Evolutionary conservation across 2,888 invertebrate species (phyloP).

Genomic region (Erannis defoliaria): DNA sequence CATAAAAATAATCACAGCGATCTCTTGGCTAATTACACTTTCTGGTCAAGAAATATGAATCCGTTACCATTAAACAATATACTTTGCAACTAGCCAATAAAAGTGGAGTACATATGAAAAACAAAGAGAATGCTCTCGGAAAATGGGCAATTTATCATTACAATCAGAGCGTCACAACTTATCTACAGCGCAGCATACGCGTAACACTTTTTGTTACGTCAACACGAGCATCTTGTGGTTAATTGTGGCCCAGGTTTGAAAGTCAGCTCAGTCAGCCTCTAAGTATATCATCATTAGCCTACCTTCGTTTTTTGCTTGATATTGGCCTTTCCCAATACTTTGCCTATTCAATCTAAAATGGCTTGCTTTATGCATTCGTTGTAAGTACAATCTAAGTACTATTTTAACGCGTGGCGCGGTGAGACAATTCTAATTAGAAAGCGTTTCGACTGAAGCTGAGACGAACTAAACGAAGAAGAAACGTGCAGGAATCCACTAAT

Average conservation of each 20-base stretch:
- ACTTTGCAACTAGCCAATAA: slow-evolving; percentile 8
- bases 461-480: no score
- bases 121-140: slow-evolving; percentile 25
- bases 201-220: slow-evolving; percentile 31
- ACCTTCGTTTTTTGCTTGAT: no score
- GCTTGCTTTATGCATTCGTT: no score
- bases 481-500: no score
- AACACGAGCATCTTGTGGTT: slow-evolving; percentile 1
- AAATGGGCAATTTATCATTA: slow-evolving; percentile 45
- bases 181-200: slow-evolving; percentile 30
- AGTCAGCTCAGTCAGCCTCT: no score
- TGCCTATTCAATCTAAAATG: no score
- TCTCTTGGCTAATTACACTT: slow-evolving; percentile 14
- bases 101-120: slow-evolving; percentile 16
- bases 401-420: no score
- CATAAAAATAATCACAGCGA: slow-evolving; percentile 1
- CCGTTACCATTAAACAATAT: slow-evolving; percentile 1
- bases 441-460: no score
- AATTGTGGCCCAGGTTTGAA: neutral
- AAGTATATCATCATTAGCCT: no score
- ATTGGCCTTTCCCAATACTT: no score
- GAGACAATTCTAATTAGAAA: no score
- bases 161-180: slow-evolving; percentile 53
- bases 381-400: no score
- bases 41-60: slow-evolving; percentile 1